Evolutionary conservation across 2,113 vertebrate species (phyloP), one percentile per base, ranked within the genome.

Genomic region (Vanacampus margaritifer): DNA sequence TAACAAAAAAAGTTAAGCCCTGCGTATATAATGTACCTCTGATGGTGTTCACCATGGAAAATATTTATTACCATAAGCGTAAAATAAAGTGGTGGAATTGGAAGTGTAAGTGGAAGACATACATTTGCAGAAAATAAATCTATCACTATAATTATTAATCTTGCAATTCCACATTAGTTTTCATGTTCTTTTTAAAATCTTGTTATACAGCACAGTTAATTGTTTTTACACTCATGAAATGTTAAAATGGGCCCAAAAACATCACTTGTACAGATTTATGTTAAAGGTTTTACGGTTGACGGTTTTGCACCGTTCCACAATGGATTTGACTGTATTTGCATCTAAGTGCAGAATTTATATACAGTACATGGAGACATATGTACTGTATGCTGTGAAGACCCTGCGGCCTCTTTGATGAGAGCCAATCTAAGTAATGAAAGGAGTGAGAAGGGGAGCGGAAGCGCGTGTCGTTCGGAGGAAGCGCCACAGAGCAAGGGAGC

Each of bases 371-470:
- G 51, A 36, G n/a, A 69, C 66, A 58, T 67, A 53, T 65, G 68
- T 32, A 32, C 28, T 32, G 28, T 70, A 59, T 71, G 72, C 67
- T 75, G 67, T 64, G 68, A 79, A 67, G 73, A 80, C 64, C 75
- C 73, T 45, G 51, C 74, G 77, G 82, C 68, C 71, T 72, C n/a
- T 84, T 81, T 83, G 70, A 80, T 76, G 45, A 73, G 73, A 87
- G 79, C 82, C 86, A 90, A 88, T 90, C 84, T 84, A 80, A 85
- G 84, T 89, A 90, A 89, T 89, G 88, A 88, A 89, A 81, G 80
- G 39, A 75, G 78, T 54, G 76, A 74, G 77, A 68, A 69, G 75
- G 80, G 77, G 79, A 81, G 76, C 64, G 71, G 73, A 69, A 77
- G 17, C 11, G 58, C 60, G 74, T 24, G 58, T 83, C 68, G 75